Evolutionary conservation across 2,113 vertebrate genomes (phyloP).

Genomic region (Sturnus vulgaris): DNA sequence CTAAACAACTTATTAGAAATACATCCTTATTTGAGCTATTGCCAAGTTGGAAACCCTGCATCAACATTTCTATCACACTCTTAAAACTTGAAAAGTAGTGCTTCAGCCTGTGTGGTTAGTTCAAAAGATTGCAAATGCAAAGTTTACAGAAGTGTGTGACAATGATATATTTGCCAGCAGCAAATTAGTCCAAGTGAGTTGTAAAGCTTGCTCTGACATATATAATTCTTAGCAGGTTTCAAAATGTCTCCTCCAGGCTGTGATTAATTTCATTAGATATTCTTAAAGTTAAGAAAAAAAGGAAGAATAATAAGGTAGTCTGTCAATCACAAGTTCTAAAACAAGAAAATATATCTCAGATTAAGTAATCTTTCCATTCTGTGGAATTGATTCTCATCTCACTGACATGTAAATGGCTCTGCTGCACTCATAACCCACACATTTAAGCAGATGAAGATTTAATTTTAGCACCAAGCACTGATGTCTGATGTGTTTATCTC

Average conservation of each 20-base stretch:
- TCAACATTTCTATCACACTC: neutral
- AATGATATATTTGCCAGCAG: constrained; percentile 67
- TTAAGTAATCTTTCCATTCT: constrained; percentile 26
- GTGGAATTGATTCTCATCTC: neutral
- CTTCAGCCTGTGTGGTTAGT: constrained; percentile 45
- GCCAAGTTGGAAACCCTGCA: neutral
- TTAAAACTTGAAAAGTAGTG: neutral
- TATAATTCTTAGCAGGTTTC: constrained; percentile 67
- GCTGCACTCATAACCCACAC: neutral
- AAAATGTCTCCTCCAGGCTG: constrained; percentile 60
- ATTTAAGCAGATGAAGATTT: neutral
- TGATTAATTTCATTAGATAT: constrained; percentile 72
- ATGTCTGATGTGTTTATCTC: neutral
- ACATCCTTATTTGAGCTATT: neutral
- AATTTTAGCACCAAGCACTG: neutral
- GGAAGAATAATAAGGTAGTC: constrained; percentile 33
- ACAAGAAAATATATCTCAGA: neutral
- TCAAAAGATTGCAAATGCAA: constrained; percentile 66
- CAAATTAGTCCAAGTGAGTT: constrained; percentile 66
- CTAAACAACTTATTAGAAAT: neutral
- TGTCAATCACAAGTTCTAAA: constrained; percentile 46
- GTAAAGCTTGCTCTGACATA: constrained; percentile 62
- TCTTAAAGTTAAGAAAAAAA: constrained; percentile 34
- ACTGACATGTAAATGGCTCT: neutral
- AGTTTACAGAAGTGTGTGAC: constrained; percentile 61